Conservation (phyloP, 2,113 vertebrate species). For the Percina caprodes region DNA sequence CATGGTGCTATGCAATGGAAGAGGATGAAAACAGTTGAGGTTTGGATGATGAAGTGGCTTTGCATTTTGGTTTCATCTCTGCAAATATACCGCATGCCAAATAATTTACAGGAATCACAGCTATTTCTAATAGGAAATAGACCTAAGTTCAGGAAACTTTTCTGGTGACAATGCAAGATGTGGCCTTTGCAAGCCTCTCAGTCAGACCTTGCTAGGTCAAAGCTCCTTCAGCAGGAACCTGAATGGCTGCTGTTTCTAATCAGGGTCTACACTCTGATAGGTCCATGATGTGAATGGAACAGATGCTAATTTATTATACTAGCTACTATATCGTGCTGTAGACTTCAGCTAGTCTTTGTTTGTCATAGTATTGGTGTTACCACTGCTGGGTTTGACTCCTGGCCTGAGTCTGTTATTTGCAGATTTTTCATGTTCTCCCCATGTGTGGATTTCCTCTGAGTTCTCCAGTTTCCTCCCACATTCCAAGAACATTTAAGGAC, state of each 20-base stretch:
- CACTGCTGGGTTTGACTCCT: constrained; percentile 31
- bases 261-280: constrained; percentile 21
- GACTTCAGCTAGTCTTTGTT: constrained; percentile 27
- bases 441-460: constrained; percentile 67
- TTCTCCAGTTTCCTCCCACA: constrained; percentile 62
- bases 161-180: constrained; percentile 63
- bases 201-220: constrained; percentile 34
- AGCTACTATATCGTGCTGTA: constrained; percentile 11
- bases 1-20: constrained; percentile 58
- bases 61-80: constrained; percentile 59
- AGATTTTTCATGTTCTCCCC: constrained; percentile 60
- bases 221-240: constrained; percentile 50
- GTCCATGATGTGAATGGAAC: constrained; percentile 9
- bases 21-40: constrained; percentile 63
- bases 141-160: constrained; percentile 13
- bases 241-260: constrained; percentile 61
- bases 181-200: constrained; percentile 37
- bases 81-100: constrained; percentile 54
- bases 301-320: constrained; percentile 23
- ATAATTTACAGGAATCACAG: constrained; percentile 66
- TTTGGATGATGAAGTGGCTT: constrained; percentile 50
- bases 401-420: constrained; percentile 35
- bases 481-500: constrained; percentile 60
- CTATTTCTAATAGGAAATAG: constrained; percentile 51
- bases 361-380: constrained; percentile 32